Percentiles rank a stretch among this genome's conserved stretches.
phyloP scores from a whole-genome alignment of 2,113 vertebrate genomes.

The Odontophorus gujanensis region DNA sequence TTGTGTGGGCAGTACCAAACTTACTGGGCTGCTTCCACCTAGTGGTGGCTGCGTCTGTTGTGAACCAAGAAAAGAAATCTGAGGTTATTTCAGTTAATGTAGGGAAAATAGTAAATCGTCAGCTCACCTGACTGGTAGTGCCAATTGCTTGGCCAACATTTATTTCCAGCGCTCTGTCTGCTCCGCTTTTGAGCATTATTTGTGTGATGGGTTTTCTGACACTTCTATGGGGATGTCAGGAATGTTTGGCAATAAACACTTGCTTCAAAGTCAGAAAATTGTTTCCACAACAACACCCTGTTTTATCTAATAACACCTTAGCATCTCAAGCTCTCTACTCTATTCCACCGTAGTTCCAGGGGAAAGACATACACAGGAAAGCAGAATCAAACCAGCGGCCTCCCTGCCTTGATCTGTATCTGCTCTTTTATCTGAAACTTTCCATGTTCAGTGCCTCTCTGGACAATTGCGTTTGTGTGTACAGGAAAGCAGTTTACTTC shows the following conservation, averaged over 20 bases:
- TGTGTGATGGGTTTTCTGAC: not conserved
- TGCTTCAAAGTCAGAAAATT: not conserved
- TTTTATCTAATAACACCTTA: not conserved
- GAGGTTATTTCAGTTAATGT: slow-evolving; percentile 34
- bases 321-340: not conserved
- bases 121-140: not conserved
- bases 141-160: not conserved
- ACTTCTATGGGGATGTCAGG: not conserved
- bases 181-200: not conserved
- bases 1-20: not conserved
- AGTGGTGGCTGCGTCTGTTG: not conserved
- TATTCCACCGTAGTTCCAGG: not conserved
- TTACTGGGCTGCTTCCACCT: slow-evolving; percentile 62
- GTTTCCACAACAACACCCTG: not conserved
- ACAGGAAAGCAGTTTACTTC: not conserved
- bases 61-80: not conserved
- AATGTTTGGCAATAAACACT: not conserved
- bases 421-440: not conserved
- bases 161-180: not conserved
- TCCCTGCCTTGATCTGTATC: not conserved
- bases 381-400: not conserved
- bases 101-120: not conserved
- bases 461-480: not conserved
- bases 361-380: not conserved
- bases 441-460: not conserved